A percentile compares a stretch with the other conserved stretches of the same genome.
phyloP scores from a whole-genome alignment of 2,113 vertebrate species.

The Channa maculata region DNA sequence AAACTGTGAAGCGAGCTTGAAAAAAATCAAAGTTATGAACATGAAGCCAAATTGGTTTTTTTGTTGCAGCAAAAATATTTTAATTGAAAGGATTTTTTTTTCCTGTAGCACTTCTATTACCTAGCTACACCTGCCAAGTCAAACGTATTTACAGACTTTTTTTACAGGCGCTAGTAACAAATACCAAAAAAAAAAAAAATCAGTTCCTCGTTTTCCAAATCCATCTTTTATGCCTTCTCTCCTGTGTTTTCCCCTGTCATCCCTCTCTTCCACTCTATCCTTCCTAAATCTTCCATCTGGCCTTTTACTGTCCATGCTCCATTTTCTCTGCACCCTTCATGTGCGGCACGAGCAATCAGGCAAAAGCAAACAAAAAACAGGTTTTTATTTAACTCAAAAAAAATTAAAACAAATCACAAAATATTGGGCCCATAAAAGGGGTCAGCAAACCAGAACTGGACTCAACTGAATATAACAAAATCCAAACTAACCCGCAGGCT shows the following conservation, averaged over 20 bases:
- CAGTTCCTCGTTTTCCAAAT: neutral
- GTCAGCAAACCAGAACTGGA: too few species aligned
- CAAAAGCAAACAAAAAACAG: too few species aligned
- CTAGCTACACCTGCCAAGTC: slow-evolving; percentile 15
- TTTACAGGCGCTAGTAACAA: slow-evolving; percentile 1
- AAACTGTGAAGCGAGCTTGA: neutral
- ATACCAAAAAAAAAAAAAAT: neutral
- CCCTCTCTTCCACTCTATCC: neutral
- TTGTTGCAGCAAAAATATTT: slow-evolving; percentile 9
- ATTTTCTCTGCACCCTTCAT: neutral
- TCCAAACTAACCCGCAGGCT: too few species aligned
- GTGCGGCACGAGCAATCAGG: too few species aligned
- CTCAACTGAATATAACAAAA: too few species aligned
- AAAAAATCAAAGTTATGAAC: neutral
- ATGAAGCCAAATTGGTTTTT: neutral
- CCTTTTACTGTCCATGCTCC: neutral
- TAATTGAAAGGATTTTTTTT: neutral
- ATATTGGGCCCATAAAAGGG: too few species aligned
- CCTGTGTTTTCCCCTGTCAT: neutral
- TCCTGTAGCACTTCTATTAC: neutral
- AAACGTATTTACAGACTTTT: slow-evolving; percentile 18
- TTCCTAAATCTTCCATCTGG: neutral
- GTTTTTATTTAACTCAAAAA: too few species aligned
- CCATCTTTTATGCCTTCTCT: neutral
- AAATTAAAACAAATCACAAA: too few species aligned